These are phyloP conservation scores for Furnarius figulus DNA, from an alignment of 2,113 vertebrate genomes.

Conservation along the genomic window DNA sequence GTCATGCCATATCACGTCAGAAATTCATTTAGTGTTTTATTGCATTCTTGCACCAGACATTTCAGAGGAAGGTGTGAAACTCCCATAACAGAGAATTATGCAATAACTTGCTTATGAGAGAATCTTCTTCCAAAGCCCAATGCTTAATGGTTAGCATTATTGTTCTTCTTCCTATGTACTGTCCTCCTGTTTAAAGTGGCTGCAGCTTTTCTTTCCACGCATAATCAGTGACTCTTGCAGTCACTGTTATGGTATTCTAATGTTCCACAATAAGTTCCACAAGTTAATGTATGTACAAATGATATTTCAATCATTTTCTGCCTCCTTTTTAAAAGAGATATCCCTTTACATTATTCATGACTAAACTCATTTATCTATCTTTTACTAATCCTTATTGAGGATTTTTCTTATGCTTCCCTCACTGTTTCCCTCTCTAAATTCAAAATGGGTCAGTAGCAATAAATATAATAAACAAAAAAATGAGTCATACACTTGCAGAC, in stretches of 20 bases:
- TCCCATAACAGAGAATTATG: constrained; percentile 62
- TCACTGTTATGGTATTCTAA: background rate
- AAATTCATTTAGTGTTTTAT: constrained; percentile 64
- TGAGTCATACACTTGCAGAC: background rate
- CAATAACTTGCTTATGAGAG: constrained; percentile 54
- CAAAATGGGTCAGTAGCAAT: background rate
- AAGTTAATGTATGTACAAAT: background rate
- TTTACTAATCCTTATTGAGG: background rate
- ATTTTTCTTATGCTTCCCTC: background rate
- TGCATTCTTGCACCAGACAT: constrained; percentile 27
- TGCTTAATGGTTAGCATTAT: background rate
- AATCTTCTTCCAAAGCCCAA: background rate
- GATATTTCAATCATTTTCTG: background rate
- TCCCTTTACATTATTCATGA: background rate
- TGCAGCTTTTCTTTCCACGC: background rate
- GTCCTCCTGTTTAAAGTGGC: background rate
- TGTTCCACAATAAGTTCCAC: background rate
- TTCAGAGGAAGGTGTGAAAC: constrained; percentile 56
- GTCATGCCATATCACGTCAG: constrained; percentile 42
- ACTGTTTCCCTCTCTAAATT: background rate
- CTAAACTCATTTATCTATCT: background rate
- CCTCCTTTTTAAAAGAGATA: background rate
- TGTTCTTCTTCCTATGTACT: background rate
- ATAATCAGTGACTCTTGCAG: background rate
- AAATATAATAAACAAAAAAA: background rate